Conservation (phyloP, 2,888 invertebrate genomes). For the Eupithecia dodoneata region DNA sequence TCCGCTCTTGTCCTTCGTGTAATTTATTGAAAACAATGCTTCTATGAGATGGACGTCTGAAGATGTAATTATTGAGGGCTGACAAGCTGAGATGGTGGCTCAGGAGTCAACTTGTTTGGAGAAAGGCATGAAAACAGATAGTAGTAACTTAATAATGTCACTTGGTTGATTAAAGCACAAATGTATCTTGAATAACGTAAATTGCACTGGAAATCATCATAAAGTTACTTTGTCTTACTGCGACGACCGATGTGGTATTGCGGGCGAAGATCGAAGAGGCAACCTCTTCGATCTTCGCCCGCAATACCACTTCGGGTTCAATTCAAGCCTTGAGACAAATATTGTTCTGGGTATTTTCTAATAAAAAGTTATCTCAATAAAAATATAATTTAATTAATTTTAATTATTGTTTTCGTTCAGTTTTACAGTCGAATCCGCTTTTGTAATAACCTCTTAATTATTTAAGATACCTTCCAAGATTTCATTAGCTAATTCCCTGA, state of each 20-base stretch:
- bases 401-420: background rate
- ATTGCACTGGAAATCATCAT: background rate
- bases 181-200: background rate
- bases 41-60: constrained; percentile 46
- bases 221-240: no score
- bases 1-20: constrained; percentile 72
- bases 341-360: no score
- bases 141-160: background rate
- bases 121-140: background rate
- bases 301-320: no score
- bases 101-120: background rate
- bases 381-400: no score
- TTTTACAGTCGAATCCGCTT: background rate
- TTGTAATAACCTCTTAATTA: background rate
- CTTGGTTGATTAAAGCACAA: background rate
- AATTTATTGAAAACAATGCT: constrained; percentile 83
- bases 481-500: constrained; percentile 34
- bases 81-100: constrained; percentile 11
- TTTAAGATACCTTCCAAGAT: constrained; percentile 12
- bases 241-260: no score
- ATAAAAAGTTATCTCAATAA: no score
- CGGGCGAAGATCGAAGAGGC: no score
- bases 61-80: constrained; percentile 34
- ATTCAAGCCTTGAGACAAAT: no score
- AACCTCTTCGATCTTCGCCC: no score